These are phyloP conservation scores for Drosophila chauvacae DNA, from an alignment of 1,140 invertebrate genomes.

Conservation along the genomic window DNA sequence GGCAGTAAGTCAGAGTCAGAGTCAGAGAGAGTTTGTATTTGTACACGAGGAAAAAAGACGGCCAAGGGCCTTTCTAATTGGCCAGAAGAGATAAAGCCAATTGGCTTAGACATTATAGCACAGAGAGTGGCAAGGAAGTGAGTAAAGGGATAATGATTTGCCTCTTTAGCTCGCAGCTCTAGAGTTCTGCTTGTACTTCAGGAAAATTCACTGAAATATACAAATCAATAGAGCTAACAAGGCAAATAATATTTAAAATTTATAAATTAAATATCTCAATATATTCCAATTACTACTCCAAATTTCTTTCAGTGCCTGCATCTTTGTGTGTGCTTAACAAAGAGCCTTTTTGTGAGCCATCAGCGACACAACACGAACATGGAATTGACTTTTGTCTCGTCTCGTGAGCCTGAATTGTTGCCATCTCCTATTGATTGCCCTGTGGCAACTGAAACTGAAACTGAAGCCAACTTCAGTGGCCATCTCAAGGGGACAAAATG, in stretches of 20 bases:
- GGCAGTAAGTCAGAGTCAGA: conserved; percentile 70
- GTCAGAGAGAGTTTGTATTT: conserved; percentile 4
- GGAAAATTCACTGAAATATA: too few species aligned
- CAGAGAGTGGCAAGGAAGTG: not conserved
- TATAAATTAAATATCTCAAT: not conserved
- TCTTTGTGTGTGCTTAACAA: conserved; percentile 64
- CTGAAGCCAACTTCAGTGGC: conserved; percentile 18
- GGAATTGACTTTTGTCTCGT: conserved; percentile 74
- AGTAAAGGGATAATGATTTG: not conserved
- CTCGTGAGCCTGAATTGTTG: conserved; percentile 44
- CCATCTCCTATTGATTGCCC: conserved; percentile 46
- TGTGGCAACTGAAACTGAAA: conserved; percentile 26
- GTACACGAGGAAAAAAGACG: conserved; percentile 1
- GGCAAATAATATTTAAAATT: not conserved
- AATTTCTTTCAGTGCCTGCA: conserved; percentile 7
- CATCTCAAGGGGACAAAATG: conserved; percentile 5
- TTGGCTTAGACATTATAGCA: not conserved
- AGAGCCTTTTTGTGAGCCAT: conserved; percentile 56
- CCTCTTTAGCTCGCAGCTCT: too few species aligned
- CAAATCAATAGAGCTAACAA: too few species aligned
- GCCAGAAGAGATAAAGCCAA: not conserved
- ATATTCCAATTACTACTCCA: not conserved
- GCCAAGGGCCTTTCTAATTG: not conserved
- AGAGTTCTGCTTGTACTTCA: too few species aligned
- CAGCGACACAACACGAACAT: conserved; percentile 41